Evolutionary conservation across 2,113 vertebrate species (phyloP).

Genomic region (Micromys minutus): DNA sequence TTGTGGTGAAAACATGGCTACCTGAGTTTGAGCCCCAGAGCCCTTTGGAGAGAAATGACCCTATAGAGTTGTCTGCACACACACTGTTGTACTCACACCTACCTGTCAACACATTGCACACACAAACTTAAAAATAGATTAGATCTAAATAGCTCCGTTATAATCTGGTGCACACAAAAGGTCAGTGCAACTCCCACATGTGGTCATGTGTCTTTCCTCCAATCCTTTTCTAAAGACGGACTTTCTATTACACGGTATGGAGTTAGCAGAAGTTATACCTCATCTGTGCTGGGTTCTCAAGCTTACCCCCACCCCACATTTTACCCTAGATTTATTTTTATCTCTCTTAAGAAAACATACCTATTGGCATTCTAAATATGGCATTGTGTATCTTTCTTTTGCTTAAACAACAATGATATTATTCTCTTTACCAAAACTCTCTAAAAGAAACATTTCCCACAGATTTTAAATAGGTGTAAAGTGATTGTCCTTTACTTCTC

Average conservation of each 20-base stretch:
- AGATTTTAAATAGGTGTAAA: neutral
- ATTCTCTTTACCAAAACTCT: neutral
- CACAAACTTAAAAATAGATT: neutral
- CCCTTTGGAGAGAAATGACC: neutral
- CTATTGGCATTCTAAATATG: neutral
- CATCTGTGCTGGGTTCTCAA: conserved; percentile 4
- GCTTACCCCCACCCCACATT: conserved; percentile 10
- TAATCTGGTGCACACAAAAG: neutral
- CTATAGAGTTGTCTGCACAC: neutral
- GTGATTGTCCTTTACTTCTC: neutral
- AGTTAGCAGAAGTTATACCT: neutral
- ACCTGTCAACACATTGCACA: neutral
- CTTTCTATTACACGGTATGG: conserved; percentile 36
- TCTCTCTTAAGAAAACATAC: neutral
- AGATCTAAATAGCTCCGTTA: neutral
- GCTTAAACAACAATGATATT: conserved; percentile 20
- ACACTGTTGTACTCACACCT: neutral
- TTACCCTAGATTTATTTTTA: conserved; percentile 31
- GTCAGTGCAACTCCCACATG: neutral
- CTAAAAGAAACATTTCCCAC: neutral
- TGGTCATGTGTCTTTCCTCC: neutral
- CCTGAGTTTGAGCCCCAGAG: neutral
- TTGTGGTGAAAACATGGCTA: neutral
- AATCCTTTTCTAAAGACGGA: conserved; percentile 39
- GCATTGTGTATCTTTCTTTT: conserved; percentile 29